phyloP scores from a whole-genome alignment of 2,797 vertebrate species.

The Sciurus carolinensis region DNA sequence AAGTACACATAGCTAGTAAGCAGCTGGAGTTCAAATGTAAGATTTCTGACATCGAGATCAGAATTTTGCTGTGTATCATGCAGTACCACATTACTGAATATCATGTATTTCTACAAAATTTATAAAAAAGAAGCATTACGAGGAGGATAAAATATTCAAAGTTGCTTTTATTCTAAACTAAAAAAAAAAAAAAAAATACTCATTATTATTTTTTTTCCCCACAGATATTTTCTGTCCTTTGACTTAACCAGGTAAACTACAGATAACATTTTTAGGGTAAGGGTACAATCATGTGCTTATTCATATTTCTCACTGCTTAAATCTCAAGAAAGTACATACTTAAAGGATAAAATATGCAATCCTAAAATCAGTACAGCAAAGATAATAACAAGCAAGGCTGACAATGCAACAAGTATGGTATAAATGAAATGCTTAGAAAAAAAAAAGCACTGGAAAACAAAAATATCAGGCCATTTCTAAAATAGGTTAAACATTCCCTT shows the following conservation, averaged over 20 bases:
- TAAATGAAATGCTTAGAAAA: conserved; percentile 49
- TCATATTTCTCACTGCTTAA: conserved; percentile 53
- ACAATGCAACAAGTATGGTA: neutral
- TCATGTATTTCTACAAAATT: neutral
- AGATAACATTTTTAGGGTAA: conserved; percentile 46
- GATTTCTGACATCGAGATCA: neutral
- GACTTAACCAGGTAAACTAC: neutral
- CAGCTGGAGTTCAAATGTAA: conserved; percentile 35
- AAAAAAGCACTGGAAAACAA: conserved; percentile 52
- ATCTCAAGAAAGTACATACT: conserved; percentile 26
- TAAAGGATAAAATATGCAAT: conserved; percentile 10
- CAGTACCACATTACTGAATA: neutral
- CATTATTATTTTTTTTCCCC: conserved; percentile 28
- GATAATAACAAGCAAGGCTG: neutral
- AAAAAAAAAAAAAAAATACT: neutral
- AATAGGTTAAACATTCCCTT: conserved; percentile 10
- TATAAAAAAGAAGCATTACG: neutral
- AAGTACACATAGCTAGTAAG: neutral
- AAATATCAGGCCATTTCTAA: conserved; percentile 9
- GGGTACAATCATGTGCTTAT: neutral
- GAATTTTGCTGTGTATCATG: neutral
- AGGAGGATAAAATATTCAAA: conserved; percentile 59
- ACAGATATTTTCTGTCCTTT: conserved; percentile 16
- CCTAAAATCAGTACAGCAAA: conserved; percentile 35
- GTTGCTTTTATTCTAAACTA: conserved; percentile 12